These are phyloP conservation scores for Alethe castanea DNA, from an alignment of 2,113 vertebrate species.

Conservation along the genomic window DNA sequence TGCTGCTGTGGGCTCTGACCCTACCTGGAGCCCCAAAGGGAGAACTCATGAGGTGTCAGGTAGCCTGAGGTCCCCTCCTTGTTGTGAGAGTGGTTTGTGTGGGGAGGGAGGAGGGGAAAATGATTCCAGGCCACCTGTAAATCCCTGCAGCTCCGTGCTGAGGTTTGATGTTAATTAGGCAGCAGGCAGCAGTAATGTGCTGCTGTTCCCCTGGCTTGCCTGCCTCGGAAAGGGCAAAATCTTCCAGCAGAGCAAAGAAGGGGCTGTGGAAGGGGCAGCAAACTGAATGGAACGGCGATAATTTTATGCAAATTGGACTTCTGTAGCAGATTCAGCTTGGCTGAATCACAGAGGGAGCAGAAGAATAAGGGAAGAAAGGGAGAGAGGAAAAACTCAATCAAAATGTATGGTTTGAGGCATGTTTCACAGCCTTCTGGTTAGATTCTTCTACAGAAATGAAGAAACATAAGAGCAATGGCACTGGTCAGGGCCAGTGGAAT, in stretches of 20 bases:
- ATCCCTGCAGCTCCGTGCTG: slow-evolving; percentile 66
- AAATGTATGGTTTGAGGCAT: slow-evolving; percentile 61
- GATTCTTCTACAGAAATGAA: slow-evolving; percentile 56
- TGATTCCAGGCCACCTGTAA: slow-evolving; percentile 69
- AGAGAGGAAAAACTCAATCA: slow-evolving; percentile 41
- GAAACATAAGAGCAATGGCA: slow-evolving; percentile 60
- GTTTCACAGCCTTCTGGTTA: slow-evolving; percentile 66
- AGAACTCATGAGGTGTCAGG: slow-evolving; percentile 12
- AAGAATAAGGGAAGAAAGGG: slow-evolving; percentile 31
- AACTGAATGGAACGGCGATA: slow-evolving; percentile 65
- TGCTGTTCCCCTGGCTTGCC: slow-evolving; percentile 58
- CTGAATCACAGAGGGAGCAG: slow-evolving; percentile 55
- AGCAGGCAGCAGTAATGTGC: slow-evolving; percentile 63
- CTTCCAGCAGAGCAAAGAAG: slow-evolving; percentile 65
- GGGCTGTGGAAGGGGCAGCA: slow-evolving; percentile 58
- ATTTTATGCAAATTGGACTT: slow-evolving; percentile 73
- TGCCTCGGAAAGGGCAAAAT: slow-evolving; percentile 61
- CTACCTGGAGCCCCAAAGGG: not conserved
- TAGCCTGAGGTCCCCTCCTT: slow-evolving; percentile 51
- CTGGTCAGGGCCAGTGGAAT: slow-evolving; percentile 67
- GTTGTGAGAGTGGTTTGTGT: slow-evolving; percentile 21
- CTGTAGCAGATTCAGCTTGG: slow-evolving; percentile 54
- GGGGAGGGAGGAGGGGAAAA: not conserved
- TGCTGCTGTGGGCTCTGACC: slow-evolving; percentile 23
- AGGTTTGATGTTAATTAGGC: slow-evolving; percentile 73